Evolutionary conservation across 1,140 invertebrate genomes (phyloP), one percentile per base, ranked within the genome.

Genomic region (Adoxophyes honmai): DNA sequence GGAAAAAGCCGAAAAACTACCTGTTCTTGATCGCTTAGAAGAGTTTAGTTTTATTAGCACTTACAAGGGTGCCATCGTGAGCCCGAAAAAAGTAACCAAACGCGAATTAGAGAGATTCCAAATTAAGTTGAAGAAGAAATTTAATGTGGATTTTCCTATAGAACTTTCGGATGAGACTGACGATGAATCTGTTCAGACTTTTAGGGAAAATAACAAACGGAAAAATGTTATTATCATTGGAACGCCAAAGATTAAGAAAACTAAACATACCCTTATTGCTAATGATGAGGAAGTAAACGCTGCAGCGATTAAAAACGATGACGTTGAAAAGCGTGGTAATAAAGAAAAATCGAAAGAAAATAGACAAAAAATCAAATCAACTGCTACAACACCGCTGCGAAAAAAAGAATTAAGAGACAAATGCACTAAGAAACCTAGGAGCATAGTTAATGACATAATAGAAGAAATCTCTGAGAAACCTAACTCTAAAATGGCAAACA

Each of bases 41-140:
- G 88, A 82, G 65, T 91, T 82, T 38, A 89, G 89, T 63, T 91
- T 89, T 51, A 16, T 91, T 11, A 55, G 77, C 4, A 74, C 78
- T 37, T 89, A 87, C 51, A 78, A 81, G 15, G 85, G 83, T 5
- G 57, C 39, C 4, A 80, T 86, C 39, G 14, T 35, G 7, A 73
- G 39, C 2, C 85, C 85, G 1, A 77, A 72, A 10, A 77, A 78
- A 64, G 59, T 83, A 5, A 74, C 35, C 0, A 73, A 65, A 55
- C 51, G 60, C 2, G 61, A 66, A 5, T 15, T 79, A 10, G 18
- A 66, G 28, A 82, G 70, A 38, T 75, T 73, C 53, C 61, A 77
- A 57, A 72, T 70, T 54, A 60, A 55, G 4, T 60, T 88, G 5
- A 81, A 81, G 62, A 73, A 65, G 15, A 76, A 79, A 38, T 78